Evolutionary conservation across 2,888 invertebrate species (phyloP), one percentile per base, ranked within the genome.

Genomic region (Machimus rusticus): DNA sequence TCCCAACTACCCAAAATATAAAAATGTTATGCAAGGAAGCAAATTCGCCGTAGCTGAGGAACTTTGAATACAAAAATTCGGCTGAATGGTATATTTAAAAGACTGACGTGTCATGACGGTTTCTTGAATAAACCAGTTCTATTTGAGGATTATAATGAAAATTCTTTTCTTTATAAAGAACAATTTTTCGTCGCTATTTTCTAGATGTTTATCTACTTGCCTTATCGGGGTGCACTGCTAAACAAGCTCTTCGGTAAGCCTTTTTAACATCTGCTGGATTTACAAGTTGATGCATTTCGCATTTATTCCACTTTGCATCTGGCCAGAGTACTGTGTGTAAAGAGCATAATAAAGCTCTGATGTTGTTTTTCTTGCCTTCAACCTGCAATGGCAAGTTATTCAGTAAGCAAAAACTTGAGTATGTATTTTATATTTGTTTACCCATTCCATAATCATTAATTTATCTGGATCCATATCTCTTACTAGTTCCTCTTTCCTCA

Each of bases 201-300:
- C 12, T 39, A 37, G 0, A 37, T 12, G 1, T 39, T 39, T 5
- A 8, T 0, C 8, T 43, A 89, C 90, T 90, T 93, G 99, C 99
- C 95, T 99, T 99, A 92, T 99, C 99, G 0, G 99, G 99, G 94
- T 99, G 99, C 66, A 99, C 98, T 84, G 98, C 98, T 74, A 99
- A 94, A 90, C 99, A 99, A 8, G 99, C 99, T 92, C 96, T 97
- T 86, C 99, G 94, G 92, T 99, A 99, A 90, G 96, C 95, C 91
- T 98, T 98, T 93, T 99, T 99, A 86, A 99, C 99, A 93, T 99
- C 98, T 0, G 96, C 95, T 2, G 98, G 94, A 0, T 97, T 95
- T 34, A 99, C 97, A 66, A 99, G 94, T 90, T 98, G 97, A 91
- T 98, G 96, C 98, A 99, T 99, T 91, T 98, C 97, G 90, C 97